phyloP scores from a whole-genome alignment of 2,797 vertebrate genomes.

The Chloroceryle inda region DNA sequence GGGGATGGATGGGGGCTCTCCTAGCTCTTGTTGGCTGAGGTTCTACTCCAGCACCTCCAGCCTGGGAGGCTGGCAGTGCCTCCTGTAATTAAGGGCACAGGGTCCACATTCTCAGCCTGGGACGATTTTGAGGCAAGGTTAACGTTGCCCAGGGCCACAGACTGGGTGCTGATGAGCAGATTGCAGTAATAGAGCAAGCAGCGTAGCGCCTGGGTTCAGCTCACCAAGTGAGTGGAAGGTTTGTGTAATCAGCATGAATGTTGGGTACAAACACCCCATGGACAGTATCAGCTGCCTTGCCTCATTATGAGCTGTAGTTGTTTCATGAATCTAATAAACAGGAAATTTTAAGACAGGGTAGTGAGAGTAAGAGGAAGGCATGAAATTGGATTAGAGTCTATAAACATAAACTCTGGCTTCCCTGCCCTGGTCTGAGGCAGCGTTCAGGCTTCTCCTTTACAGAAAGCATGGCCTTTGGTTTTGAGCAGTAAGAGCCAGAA shows the following conservation, averaged over 20 bases:
- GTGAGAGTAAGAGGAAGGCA: slow-evolving; percentile 1
- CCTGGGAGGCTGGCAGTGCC: not conserved
- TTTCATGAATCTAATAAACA: slow-evolving; percentile 32
- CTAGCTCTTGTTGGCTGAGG: not conserved
- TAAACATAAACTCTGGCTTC: slow-evolving; percentile 34
- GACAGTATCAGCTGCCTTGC: not conserved
- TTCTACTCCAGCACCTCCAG: not conserved
- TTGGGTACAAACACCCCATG: not conserved
- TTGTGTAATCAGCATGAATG: slow-evolving; percentile 49
- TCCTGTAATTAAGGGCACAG: slow-evolving; percentile 46
- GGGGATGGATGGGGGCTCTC: not conserved
- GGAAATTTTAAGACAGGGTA: slow-evolving; percentile 39
- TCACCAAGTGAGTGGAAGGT: not conserved
- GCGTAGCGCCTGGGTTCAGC: not conserved
- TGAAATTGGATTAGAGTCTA: slow-evolving; percentile 61
- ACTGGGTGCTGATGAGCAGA: slow-evolving; percentile 8
- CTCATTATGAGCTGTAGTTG: slow-evolving; percentile 19
- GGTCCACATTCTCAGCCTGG: slow-evolving; percentile 13
- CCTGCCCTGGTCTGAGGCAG: not conserved
- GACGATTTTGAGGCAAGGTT: slow-evolving; percentile 53
- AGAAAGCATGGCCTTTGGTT: not conserved
- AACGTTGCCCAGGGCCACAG: not conserved
- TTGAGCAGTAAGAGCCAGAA: not conserved
- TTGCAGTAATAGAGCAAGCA: not conserved
- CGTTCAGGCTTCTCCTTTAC: not conserved